Percentiles rank a stretch among this genome's conserved stretches.
Evolutionary conservation across 2,113 vertebrate genomes (phyloP).

Genomic region (Guaruba guarouba): DNA sequence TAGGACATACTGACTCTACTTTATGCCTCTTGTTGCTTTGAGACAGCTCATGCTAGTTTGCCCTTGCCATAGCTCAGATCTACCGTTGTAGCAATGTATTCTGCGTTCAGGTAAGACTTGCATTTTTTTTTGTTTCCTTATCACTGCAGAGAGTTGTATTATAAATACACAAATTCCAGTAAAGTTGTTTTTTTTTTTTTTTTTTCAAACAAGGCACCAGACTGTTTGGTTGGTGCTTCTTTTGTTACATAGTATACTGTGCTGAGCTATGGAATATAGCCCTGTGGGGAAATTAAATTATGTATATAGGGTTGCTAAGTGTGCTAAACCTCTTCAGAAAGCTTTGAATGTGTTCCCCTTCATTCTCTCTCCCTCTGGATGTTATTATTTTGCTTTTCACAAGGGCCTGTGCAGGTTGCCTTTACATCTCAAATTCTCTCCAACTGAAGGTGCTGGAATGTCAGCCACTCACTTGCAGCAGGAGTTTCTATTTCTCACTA

Average conservation of each 20-base stretch:
- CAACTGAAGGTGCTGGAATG: slow-evolving; percentile 18
- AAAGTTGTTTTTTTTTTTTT: not conserved
- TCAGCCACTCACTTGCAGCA: not conserved
- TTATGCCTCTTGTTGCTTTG: not conserved
- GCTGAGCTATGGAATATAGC: not conserved
- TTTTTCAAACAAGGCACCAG: not conserved
- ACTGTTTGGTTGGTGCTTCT: not conserved
- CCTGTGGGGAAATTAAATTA: slow-evolving; percentile 27
- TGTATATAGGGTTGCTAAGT: not conserved
- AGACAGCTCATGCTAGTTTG: not conserved
- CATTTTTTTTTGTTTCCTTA: not conserved
- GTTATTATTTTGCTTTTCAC: slow-evolving; percentile 19
- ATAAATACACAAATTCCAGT: not conserved
- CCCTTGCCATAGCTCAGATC: not conserved
- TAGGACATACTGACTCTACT: not conserved
- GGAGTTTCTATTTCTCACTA: slow-evolving; percentile 2
- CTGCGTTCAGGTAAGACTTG: not conserved
- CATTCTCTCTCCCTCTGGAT: not conserved
- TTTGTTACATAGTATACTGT: not conserved
- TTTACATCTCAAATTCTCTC: slow-evolving; percentile 9
- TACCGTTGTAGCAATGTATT: not conserved
- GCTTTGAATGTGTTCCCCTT: not conserved
- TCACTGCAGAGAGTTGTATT: not conserved
- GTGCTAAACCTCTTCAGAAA: slow-evolving; percentile 16
- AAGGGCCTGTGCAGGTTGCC: not conserved